Evolutionary conservation across 2,113 vertebrate species (phyloP).

Genomic region (Zosterops pallidus): DNA sequence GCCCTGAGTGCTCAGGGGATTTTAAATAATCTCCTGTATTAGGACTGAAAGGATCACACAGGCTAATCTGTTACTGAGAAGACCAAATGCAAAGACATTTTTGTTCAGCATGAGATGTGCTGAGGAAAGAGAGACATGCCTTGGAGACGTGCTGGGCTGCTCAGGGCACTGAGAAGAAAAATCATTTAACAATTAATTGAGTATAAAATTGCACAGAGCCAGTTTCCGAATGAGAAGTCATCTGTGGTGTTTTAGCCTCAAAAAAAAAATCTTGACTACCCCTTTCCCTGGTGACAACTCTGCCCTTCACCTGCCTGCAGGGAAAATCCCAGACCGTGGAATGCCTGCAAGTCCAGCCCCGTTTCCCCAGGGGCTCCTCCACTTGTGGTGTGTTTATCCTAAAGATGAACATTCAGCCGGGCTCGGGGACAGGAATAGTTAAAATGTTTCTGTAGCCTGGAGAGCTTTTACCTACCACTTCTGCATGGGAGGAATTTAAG

Average conservation of each 20-base stretch:
- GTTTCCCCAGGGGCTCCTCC: background rate
- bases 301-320: background rate
- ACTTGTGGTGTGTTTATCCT: background rate
- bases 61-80: constrained; percentile 41
- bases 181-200: background rate
- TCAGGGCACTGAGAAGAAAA: background rate
- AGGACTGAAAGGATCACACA: constrained; percentile 6
- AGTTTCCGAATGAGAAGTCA: background rate
- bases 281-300: background rate
- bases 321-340: background rate
- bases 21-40: constrained; percentile 10
- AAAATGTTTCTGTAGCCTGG: background rate
- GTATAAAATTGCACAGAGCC: background rate
- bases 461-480: constrained; percentile 11
- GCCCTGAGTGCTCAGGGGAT: background rate
- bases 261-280: background rate
- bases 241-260: background rate
- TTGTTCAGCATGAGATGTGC: background rate
- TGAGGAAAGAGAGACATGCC: background rate
- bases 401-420: background rate
- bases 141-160: background rate
- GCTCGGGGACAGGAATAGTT: background rate
- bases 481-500: background rate
- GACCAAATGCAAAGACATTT: constrained; percentile 30
- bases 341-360: rapidly evolving